These are phyloP conservation scores for Lampropteryx suffumata DNA, from an alignment of 2,888 invertebrate species.

Conservation along the genomic window DNA sequence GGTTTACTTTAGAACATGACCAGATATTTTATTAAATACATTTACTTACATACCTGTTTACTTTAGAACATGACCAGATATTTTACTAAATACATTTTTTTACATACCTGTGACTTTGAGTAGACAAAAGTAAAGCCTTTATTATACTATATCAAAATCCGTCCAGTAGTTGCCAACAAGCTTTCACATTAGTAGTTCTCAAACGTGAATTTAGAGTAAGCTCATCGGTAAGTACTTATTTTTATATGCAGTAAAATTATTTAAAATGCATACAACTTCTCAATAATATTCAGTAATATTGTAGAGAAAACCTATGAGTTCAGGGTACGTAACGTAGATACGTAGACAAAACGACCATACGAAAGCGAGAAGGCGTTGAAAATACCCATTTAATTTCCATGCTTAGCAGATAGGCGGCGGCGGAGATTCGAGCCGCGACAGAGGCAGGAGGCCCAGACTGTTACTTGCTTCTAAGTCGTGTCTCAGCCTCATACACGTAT, in stretches of 20 bases:
- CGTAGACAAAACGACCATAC: neutral
- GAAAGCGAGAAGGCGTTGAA: too few species aligned
- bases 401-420: too few species aligned
- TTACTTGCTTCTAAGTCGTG: too few species aligned
- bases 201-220: neutral
- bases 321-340: neutral
- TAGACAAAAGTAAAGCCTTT: too few species aligned
- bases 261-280: constrained; percentile 14
- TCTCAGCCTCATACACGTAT: too few species aligned
- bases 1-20: constrained; percentile 3
- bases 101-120: too few species aligned
- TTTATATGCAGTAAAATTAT: constrained; percentile 18
- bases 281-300: neutral
- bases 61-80: constrained; percentile 5
- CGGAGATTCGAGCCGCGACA: too few species aligned
- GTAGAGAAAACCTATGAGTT: neutral
- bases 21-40: neutral
- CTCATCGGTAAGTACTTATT: constrained; percentile 2
- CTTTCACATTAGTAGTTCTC: neutral
- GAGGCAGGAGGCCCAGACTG: too few species aligned
- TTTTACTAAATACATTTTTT: neutral
- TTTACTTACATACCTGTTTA: too few species aligned
- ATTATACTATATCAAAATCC: too few species aligned
- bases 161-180: too few species aligned
- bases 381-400: too few species aligned